Conservation (phyloP, 2,888 invertebrate genomes). For the Dolomedes plantarius region DNA sequence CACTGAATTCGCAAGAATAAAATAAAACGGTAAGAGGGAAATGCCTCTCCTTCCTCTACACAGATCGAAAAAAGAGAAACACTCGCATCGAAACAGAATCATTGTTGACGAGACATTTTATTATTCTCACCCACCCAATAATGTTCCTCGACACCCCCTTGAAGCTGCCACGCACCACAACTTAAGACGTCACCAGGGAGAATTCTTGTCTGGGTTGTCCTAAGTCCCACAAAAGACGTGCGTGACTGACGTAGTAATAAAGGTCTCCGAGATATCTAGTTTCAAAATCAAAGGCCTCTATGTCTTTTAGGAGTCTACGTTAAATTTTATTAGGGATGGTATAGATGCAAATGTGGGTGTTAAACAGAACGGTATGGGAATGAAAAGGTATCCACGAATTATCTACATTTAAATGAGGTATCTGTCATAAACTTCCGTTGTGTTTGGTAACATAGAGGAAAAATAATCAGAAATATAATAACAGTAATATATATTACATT, state of each 20-base stretch:
- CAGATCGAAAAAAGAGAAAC: background rate
- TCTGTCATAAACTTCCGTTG: too few species aligned
- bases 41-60: too few species aligned
- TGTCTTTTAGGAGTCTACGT: background rate
- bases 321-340: background rate
- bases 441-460: too few species aligned
- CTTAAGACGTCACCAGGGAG: conserved; percentile 11
- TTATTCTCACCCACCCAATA: background rate
- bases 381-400: too few species aligned
- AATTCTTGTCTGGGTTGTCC: conserved; percentile 21
- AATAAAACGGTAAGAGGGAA: too few species aligned
- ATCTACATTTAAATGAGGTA: too few species aligned
- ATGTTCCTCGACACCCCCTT: background rate
- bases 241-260: conserved; percentile 3
- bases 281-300: background rate
- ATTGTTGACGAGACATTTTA: background rate
- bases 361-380: too few species aligned
- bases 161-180: conserved; percentile 7
- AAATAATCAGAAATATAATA: too few species aligned
- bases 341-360: background rate
- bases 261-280: background rate
- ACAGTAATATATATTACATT: too few species aligned
- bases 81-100: background rate
- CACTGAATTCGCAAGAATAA: too few species aligned
- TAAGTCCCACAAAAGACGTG: background rate